phyloP scores from a whole-genome alignment of 2,113 vertebrate species.

The Phycodurus eques region DNA sequence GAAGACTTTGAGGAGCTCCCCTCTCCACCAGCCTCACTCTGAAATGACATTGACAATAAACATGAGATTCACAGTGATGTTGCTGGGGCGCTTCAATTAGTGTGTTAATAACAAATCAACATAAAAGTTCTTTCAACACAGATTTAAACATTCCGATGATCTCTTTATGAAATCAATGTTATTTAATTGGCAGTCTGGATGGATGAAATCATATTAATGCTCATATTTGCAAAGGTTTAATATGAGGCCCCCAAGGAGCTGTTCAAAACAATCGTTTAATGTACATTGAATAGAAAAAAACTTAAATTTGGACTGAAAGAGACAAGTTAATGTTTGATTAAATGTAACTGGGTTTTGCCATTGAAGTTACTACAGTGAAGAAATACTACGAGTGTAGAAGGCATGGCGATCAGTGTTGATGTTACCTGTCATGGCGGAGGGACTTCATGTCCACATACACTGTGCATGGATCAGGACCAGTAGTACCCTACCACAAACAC shows the following conservation, averaged over 20 bases:
- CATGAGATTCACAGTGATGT: neutral
- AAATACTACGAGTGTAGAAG: neutral
- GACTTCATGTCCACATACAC: slow-evolving; percentile 98
- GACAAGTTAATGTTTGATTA: neutral
- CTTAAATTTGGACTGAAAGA: neutral
- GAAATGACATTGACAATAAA: slow-evolving; percentile 2
- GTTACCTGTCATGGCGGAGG: slow-evolving; percentile 93
- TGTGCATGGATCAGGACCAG: slow-evolving; percentile 94
- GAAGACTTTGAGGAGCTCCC: slow-evolving; percentile 93
- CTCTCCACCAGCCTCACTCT: slow-evolving; percentile 95
- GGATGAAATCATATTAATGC: neutral
- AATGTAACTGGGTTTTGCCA: neutral
- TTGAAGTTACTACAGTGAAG: neutral
- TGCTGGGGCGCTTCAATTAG: neutral
- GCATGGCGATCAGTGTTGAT: neutral
- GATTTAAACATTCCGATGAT: no score
- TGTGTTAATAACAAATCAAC: no score
- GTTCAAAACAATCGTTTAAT: neutral
- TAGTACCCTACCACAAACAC: slow-evolving; percentile 81
- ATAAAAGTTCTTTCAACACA: no score
- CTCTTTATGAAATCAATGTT: neutral
- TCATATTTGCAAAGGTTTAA: neutral
- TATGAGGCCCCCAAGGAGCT: neutral
- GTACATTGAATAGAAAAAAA: neutral
- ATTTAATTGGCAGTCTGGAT: neutral